Base-by-base conservation (phyloP, 2,113 vertebrate species). In the Toxotes jaculatrix region DNA sequence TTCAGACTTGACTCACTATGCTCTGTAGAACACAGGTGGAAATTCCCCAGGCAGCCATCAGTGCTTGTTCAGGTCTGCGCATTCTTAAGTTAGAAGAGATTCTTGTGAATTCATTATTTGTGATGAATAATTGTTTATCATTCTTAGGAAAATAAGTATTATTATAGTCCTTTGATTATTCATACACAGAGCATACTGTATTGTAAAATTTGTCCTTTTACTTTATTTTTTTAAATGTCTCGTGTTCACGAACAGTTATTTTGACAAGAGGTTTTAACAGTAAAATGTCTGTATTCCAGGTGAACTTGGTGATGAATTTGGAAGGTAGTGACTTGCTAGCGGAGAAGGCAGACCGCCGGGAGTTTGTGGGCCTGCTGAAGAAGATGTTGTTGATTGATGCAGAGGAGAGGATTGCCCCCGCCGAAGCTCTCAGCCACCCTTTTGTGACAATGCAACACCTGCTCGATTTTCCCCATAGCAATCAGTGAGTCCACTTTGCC, bases 401-500 rank as follows among this genome's bases (percentile, higher is more conserved):
- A 40, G 98, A 99, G 91, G 95, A 97, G 93, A 97, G 98, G 94
- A 97, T 99, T 67, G 94, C 95, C 93, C 98, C 98, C 36, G 91
- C 89, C 51, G 98, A 99, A 62, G 97, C 96, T 27, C 95, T 99
- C 91, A 96, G 94, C 93, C 97, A 99, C 93, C 95, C 98, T 83
- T 99, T 99, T 93, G 96, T 99, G 92, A 98, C 97, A 87, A 99
- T 99, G 97, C 97, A 99, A 88, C 98, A 99, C 94, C 96, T 99
- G 93, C 95, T 98, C 8, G 97, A 99, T 95, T 98, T 99, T 79
- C 97, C 98, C 89, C 98, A 99, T 83, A 99, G 98, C 95, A 99
- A 96, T 95, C 97, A 98, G 98, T 99, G 95, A 88, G 97, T 91
- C 57, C 3, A 3, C 12, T n/a, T 45, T 53, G 1, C 66, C 42